These are phyloP conservation scores for Psephotus haematonotus DNA, from an alignment of 2,113 vertebrate genomes.

Conservation along the genomic window DNA sequence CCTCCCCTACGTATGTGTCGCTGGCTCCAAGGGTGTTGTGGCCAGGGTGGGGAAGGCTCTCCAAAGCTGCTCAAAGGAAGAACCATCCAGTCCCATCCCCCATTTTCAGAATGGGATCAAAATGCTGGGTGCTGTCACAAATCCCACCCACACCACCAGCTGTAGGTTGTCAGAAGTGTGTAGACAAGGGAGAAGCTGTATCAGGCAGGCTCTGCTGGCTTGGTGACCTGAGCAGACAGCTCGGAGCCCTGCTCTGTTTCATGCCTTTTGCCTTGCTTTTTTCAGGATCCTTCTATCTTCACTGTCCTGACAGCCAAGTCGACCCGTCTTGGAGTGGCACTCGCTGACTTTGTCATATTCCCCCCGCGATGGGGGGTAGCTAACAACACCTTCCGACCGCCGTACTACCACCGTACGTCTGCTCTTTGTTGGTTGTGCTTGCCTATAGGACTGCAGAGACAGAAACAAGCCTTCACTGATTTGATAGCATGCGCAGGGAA, in stretches of 20 bases:
- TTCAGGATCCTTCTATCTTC: constrained; percentile 94
- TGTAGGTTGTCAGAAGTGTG: not conserved
- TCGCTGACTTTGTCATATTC: constrained; percentile 97
- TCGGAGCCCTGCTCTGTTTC: not conserved
- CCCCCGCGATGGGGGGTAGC: constrained; percentile 95
- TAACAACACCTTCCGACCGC: constrained; percentile 92
- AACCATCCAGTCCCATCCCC: not conserved
- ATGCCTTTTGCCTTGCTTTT: not conserved
- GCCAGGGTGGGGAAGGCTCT: not conserved
- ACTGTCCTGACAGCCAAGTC: constrained; percentile 96
- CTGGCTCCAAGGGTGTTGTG: not conserved
- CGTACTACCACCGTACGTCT: constrained; percentile 93
- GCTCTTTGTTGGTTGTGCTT: not conserved
- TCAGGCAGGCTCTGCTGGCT: not conserved
- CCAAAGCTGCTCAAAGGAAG: not conserved
- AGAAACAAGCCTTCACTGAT: not conserved
- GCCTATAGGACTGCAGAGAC: not conserved
- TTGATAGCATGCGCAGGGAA: accelerated
- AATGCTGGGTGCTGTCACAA: not conserved
- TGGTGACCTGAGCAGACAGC: not conserved
- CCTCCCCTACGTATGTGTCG: not conserved
- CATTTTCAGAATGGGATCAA: not conserved
- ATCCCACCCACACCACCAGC: not conserved
- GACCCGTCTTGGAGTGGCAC: constrained; percentile 86
- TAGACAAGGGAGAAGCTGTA: not conserved